Percentiles rank a stretch among this genome's conserved stretches.
Evolutionary conservation across 2,113 vertebrate genomes (phyloP).

Genomic region (Sardina pilchardus): DNA sequence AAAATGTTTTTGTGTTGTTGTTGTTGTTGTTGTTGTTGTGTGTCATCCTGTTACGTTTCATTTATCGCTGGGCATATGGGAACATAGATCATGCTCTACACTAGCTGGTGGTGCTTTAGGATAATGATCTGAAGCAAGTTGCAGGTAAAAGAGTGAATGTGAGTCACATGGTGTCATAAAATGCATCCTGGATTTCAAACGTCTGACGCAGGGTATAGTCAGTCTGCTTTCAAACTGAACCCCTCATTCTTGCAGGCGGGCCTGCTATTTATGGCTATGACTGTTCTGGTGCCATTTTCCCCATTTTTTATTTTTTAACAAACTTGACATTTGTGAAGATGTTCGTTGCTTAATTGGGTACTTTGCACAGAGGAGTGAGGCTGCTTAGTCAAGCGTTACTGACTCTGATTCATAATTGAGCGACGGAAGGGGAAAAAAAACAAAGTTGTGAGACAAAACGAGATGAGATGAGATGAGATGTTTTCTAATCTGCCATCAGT

Average conservation of each 20-base stretch:
- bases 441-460: constrained; percentile 26
- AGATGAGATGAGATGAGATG: constrained; percentile 29
- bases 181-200: too few relatives aligned
- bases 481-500: constrained; percentile 31
- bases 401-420: constrained; percentile 42
- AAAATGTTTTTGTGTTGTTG: neutral
- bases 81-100: too few relatives aligned
- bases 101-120: too few relatives aligned
- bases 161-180: too few relatives aligned
- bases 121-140: too few relatives aligned
- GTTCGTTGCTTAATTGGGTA: neutral
- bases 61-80: too few relatives aligned
- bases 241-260: too few relatives aligned
- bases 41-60: neutral
- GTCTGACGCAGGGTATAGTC: too few relatives aligned
- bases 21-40: neutral
- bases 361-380: neutral
- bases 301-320: constrained; percentile 3
- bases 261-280: neutral
- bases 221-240: too few relatives aligned
- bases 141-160: too few relatives aligned
- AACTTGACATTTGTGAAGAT: constrained; percentile 1
- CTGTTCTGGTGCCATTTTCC: neutral
- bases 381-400: constrained; percentile 28
- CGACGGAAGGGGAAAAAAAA: constrained; percentile 10